Base-by-base conservation (phyloP, 2,113 vertebrate species). In the Axis porcinus region DNA sequence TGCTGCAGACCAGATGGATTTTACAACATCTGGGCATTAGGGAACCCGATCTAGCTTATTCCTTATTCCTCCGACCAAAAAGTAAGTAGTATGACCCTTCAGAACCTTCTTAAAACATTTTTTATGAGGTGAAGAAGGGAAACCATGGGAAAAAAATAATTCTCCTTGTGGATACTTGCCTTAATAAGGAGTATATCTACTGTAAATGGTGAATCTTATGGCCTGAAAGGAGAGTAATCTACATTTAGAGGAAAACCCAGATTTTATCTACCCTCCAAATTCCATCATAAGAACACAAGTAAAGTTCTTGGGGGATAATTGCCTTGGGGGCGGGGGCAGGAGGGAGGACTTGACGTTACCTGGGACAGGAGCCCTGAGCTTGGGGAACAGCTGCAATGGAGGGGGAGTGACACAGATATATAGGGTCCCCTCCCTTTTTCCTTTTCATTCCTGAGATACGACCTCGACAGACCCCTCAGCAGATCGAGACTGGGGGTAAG, bases 351-450 rank as follows among this genome's bases (percentile, higher is more conserved):
- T 9, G 9, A 9, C 30, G 1, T 10, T 23, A 64, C 11, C 23
- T 54, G 19, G 10, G 17, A 13, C 16, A 4, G 23, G 12, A 47
- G 54, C 16, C 27, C 50, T 30, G 13, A 96, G 64, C 13, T 5
- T 12, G 19, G 36, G 14, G 6, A 45, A 33, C n/a, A 40, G 7
- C 7, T 6, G 2, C 21, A 5, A 1, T 6, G 28, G 28, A 62
- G 36, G 40, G 4, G 23, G 0, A 19, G 30, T 13, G 3, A 36
- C 12, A 27, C 0, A 21, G 36, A 13, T 4, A 47, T 23, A 33
- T 2, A 28, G 17, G 4, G 21, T 55, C 14, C 17, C 15, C 21
- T 92, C 60, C 16, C 19, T 11, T 33, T 9, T 79, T 81, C 23
- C 12, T 87, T 25, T 27, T 33, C 16, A 45, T 85, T 43, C 40